Conservation (phyloP, 2,888 invertebrate species). For the Opisthograptis luteolata region DNA sequence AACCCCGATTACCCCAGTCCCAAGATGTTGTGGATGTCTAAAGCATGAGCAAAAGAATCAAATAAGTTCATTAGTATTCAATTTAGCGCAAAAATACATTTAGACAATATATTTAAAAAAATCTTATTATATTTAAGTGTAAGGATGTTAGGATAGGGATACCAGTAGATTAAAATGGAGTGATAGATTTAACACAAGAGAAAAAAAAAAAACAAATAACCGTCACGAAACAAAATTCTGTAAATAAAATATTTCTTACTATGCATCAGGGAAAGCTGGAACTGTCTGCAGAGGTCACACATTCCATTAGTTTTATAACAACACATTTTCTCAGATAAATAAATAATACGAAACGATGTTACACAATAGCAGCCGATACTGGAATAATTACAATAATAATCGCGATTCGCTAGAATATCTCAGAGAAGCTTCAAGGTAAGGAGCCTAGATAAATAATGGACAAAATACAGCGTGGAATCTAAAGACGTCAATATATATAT, state of each 20-base stretch:
- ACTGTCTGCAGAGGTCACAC: constrained; percentile 78
- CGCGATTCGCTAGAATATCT: constrained; percentile 59
- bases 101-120: too few species aligned
- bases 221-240: too few species aligned
- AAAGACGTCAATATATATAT: constrained; percentile 79
- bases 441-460: constrained; percentile 79
- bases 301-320: constrained; percentile 76
- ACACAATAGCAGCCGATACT: constrained; percentile 15
- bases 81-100: too few species aligned
- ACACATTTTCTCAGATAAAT: constrained; percentile 66
- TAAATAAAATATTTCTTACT: constrained; percentile 60
- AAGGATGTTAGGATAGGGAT: too few species aligned
- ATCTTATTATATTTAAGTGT: too few species aligned
- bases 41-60: too few species aligned
- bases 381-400: constrained; percentile 52
- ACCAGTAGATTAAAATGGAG: too few species aligned
- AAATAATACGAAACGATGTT: constrained; percentile 20
- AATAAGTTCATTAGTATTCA: too few species aligned
- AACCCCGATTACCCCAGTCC: too few species aligned
- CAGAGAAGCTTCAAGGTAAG: constrained; percentile 78
- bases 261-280: constrained; percentile 72
- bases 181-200: too few species aligned
- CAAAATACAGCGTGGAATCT: constrained; percentile 71
- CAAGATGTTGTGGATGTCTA: too few species aligned
- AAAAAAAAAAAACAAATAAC: too few species aligned